phyloP scores from a whole-genome alignment of 2,888 invertebrate species.

The Volucella inflata region DNA sequence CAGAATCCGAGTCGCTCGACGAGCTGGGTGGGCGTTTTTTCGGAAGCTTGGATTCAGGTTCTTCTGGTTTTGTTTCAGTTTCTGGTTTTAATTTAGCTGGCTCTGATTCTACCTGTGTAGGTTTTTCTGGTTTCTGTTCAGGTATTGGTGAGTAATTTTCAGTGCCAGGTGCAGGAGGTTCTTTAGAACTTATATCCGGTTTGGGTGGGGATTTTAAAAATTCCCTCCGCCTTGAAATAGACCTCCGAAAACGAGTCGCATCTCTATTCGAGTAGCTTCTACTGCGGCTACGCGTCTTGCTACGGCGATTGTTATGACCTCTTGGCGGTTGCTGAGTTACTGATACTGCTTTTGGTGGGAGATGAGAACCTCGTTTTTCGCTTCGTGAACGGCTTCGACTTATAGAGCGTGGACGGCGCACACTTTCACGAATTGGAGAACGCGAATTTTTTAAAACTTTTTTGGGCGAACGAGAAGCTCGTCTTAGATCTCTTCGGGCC shows the following conservation, averaged over 20 bases:
- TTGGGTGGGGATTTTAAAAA: conserved; percentile 73
- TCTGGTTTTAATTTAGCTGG: conserved; percentile 22
- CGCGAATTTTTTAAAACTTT: conserved; percentile 62
- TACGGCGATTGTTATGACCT: conserved; percentile 16
- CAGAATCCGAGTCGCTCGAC: conserved; percentile 46
- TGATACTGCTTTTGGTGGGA: conserved; percentile 7
- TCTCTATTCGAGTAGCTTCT: conserved; percentile 36
- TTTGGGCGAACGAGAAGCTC: conserved; percentile 57
- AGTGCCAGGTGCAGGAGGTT: conserved; percentile 57
- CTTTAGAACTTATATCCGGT: conserved; percentile 15
- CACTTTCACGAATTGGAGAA: conserved; percentile 58
- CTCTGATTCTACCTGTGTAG: background rate
- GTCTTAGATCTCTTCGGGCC: conserved; percentile 33
- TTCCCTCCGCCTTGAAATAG: conserved; percentile 69
- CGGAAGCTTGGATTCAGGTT: conserved; percentile 13
- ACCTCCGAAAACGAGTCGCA: conserved; percentile 60
- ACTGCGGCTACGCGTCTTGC: conserved; percentile 53
- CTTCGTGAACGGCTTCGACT: conserved; percentile 63
- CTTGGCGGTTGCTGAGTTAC: conserved; percentile 27
- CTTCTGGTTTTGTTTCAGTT: conserved; percentile 69
- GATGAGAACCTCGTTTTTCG: conserved; percentile 38
- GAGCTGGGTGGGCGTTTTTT: conserved; percentile 81
- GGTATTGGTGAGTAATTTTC: conserved; percentile 35
- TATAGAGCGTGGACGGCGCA: conserved; percentile 46
- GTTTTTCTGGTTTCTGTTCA: conserved; percentile 14